phyloP scores from a whole-genome alignment of 2,888 invertebrate genomes.

The Erebia palarica region DNA sequence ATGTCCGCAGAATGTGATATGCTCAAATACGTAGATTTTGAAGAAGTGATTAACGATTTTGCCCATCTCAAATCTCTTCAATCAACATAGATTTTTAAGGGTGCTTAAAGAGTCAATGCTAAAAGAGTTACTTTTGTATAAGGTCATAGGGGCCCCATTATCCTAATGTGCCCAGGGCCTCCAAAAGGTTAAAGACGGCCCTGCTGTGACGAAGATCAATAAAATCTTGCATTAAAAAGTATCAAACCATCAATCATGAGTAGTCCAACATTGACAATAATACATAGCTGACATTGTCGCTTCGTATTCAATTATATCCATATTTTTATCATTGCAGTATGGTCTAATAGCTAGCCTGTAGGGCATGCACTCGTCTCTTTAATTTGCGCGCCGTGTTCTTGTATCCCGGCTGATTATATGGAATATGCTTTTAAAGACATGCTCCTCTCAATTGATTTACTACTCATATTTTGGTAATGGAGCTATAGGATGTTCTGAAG shows the following conservation, averaged over 20 bases:
- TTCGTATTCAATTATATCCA: constrained; percentile 24
- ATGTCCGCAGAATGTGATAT: too few species aligned
- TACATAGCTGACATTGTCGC: constrained; percentile 33
- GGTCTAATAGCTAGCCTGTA: constrained; percentile 17
- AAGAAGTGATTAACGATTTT: too few species aligned
- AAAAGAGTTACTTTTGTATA: too few species aligned
- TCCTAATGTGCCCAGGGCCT: too few species aligned
- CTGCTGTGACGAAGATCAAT: not conserved
- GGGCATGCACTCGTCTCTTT: constrained; percentile 34
- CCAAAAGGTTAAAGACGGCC: too few species aligned
- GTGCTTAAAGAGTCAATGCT: too few species aligned
- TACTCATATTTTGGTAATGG: constrained; percentile 39
- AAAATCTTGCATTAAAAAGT: not conserved
- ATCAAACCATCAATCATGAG: not conserved
- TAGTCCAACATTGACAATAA: constrained; percentile 16
- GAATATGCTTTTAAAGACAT: constrained; percentile 39
- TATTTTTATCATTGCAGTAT: constrained; percentile 15
- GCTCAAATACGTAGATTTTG: too few species aligned
- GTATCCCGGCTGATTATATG: constrained; percentile 35
- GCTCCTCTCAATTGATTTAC: constrained; percentile 44
- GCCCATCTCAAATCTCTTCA: too few species aligned
- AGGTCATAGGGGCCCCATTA: too few species aligned
- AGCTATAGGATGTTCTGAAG: constrained; percentile 30
- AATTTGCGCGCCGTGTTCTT: constrained; percentile 40
- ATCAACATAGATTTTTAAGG: too few species aligned